These are phyloP conservation scores for Abramis brama DNA, from an alignment of 2,113 vertebrate species.

Conservation along the genomic window DNA sequence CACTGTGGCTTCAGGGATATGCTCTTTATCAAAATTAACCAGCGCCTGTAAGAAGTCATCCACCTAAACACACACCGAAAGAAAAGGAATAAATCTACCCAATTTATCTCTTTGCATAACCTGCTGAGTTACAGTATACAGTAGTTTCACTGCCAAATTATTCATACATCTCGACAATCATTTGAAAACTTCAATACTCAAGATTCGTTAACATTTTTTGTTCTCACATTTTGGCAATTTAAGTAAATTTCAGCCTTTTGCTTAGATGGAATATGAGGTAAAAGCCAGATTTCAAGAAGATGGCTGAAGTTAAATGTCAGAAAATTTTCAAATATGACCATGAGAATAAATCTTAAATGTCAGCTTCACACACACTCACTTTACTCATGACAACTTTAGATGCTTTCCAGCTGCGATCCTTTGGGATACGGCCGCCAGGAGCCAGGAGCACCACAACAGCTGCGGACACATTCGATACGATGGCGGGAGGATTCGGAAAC, in stretches of 20 bases:
- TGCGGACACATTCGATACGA: constrained; percentile 69
- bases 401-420: constrained; percentile 80
- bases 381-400: constrained; percentile 78
- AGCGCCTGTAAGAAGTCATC: constrained; percentile 76
- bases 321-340: not conserved
- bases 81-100: constrained; percentile 37
- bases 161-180: not conserved
- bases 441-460: constrained; percentile 72
- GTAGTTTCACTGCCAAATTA: not conserved
- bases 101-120: constrained; percentile 62
- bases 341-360: not conserved
- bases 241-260: not conserved
- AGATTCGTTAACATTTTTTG: not conserved
- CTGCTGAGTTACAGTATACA: not conserved
- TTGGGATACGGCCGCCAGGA: constrained; percentile 70
- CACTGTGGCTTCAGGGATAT: constrained; percentile 73
- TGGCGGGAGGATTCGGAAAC: constrained; percentile 73
- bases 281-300: not conserved
- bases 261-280: not conserved
- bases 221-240: not conserved
- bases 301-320: constrained; percentile 2
- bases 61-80: constrained; percentile 59
- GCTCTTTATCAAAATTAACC: constrained; percentile 81
- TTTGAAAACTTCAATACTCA: not conserved
- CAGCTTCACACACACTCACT: constrained; percentile 56